phyloP scores from a whole-genome alignment of 2,113 vertebrate genomes.

The Bostrychus sinensis region DNA sequence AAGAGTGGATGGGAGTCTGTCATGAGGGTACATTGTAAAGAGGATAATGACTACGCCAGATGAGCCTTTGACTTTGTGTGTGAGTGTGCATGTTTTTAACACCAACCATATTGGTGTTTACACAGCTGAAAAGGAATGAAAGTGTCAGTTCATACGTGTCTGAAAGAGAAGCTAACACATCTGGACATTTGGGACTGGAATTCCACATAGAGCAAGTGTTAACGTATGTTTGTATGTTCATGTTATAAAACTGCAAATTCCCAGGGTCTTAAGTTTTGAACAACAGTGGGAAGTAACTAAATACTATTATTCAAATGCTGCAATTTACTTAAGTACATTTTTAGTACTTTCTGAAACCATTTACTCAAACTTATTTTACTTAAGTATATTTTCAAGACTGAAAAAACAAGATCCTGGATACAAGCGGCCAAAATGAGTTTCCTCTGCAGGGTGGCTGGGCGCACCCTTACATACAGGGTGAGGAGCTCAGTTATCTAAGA shows the following conservation, averaged over 20 bases:
- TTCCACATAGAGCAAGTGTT: background rate
- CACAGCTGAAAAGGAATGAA: conserved; percentile 65
- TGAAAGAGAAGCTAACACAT: conserved; percentile 43
- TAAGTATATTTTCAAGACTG: too few species aligned
- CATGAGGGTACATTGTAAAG: conserved; percentile 61
- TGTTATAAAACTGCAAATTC: background rate
- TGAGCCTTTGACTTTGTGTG: conserved; percentile 46
- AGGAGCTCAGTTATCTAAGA: too few species aligned
- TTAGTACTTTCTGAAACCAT: too few species aligned
- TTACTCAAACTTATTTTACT: too few species aligned
- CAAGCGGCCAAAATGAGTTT: too few species aligned
- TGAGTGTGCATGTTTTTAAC: conserved; percentile 50
- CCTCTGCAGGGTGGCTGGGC: too few species aligned
- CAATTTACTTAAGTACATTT: too few species aligned
- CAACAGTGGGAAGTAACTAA: too few species aligned
- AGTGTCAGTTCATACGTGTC: conserved; percentile 32
- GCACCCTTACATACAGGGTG: too few species aligned
- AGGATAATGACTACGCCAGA: conserved; percentile 71
- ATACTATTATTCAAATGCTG: too few species aligned
- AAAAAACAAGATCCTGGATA: too few species aligned
- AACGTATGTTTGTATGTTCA: background rate
- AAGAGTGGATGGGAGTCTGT: conserved; percentile 53
- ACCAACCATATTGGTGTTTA: conserved; percentile 50
- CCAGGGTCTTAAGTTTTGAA: background rate
- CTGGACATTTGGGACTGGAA: conserved; percentile 41